These are phyloP conservation scores for Ciconia boyciana DNA, from an alignment of 2,113 vertebrate genomes.

Conservation along the genomic window DNA sequence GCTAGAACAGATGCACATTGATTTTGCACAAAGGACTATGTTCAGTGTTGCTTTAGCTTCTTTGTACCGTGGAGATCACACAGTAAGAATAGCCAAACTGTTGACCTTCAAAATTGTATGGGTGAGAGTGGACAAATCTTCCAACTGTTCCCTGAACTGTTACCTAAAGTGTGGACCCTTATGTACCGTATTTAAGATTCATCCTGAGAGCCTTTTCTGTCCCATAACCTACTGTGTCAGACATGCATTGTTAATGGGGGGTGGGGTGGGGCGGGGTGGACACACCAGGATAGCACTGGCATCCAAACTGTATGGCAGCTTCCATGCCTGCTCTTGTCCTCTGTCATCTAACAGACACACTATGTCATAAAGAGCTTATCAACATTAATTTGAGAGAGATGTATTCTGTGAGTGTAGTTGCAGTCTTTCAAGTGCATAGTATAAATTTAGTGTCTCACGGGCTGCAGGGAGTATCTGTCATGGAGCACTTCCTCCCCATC, in stretches of 20 bases:
- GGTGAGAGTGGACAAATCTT: neutral
- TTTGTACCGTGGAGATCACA: neutral
- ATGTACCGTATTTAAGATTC: neutral
- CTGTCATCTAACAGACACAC: neutral
- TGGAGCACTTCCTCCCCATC: neutral
- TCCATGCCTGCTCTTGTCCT: neutral
- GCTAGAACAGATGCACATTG: neutral
- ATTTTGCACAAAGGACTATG: neutral
- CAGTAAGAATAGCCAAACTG: neutral
- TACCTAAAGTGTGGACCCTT: neutral
- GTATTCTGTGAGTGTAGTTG: neutral
- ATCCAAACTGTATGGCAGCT: neutral
- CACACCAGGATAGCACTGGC: neutral
- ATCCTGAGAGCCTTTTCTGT: neutral
- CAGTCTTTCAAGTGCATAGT: neutral
- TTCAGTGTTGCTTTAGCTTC: neutral
- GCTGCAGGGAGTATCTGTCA: neutral
- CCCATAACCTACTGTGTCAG: neutral
- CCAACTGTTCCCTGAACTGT: neutral
- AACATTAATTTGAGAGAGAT: neutral
- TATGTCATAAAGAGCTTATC: neutral
- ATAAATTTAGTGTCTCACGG: neutral
- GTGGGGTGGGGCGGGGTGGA: no score
- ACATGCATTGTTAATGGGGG: neutral
- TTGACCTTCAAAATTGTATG: neutral